These are phyloP conservation scores for Phoxinus phoxinus DNA, from an alignment of 2,113 vertebrate species.

Conservation along the genomic window DNA sequence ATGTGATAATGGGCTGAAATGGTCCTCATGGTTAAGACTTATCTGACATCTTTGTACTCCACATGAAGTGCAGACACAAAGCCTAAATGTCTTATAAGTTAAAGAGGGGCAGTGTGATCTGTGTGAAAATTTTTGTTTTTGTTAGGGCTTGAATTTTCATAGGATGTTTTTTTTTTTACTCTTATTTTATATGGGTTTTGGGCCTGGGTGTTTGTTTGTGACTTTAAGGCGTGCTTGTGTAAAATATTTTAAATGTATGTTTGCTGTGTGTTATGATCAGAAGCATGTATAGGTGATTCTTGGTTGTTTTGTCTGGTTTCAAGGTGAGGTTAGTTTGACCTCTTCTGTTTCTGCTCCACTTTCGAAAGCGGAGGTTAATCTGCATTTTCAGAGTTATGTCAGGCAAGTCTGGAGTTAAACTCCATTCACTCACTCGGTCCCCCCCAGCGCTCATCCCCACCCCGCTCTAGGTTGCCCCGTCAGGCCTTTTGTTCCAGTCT, in stretches of 20 bases:
- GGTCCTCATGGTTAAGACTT: constrained; percentile 18
- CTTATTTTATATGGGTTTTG: neutral
- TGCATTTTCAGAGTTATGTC: constrained; percentile 32
- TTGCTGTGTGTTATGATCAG: neutral
- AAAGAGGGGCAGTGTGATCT: neutral
- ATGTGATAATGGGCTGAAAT: neutral
- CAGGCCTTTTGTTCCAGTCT: constrained; percentile 30
- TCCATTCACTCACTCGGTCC: neutral
- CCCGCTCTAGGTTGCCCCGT: constrained; percentile 33
- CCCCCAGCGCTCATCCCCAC: neutral
- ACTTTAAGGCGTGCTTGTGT: neutral
- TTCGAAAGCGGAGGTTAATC: constrained; percentile 21
- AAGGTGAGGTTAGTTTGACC: constrained; percentile 20
- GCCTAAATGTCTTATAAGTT: neutral
- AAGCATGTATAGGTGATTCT: neutral
- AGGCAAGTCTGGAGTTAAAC: constrained; percentile 41
- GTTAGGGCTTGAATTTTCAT: neutral
- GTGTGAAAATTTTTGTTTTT: neutral
- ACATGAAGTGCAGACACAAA: neutral
- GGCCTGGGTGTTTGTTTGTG: neutral
- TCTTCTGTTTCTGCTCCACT: neutral
- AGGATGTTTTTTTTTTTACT: neutral
- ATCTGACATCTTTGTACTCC: neutral
- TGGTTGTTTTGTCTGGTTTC: neutral
- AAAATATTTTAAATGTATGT: neutral